Conservation (phyloP, 1,140 invertebrate genomes). For the Leptopilina clavipes region DNA sequence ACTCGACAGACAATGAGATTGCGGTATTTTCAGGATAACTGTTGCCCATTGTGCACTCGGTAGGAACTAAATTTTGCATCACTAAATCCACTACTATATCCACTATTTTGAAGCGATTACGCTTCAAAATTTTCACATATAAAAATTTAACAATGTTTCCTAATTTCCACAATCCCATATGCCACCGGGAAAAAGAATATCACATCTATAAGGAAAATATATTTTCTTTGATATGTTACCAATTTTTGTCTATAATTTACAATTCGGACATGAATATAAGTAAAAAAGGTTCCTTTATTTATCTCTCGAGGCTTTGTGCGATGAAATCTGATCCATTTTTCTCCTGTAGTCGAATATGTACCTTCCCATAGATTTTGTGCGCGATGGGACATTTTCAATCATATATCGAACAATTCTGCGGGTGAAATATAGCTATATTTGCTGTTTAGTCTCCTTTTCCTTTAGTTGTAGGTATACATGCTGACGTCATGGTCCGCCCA, state of each 20-base stretch:
- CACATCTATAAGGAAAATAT: too few relatives aligned
- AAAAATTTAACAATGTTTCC: too few relatives aligned
- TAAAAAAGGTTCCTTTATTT: conserved; percentile 36
- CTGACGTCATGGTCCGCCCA: conserved; percentile 42
- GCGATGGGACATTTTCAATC: conserved; percentile 54
- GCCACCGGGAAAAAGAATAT: too few relatives aligned
- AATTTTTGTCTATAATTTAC: too few relatives aligned
- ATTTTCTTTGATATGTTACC: too few relatives aligned
- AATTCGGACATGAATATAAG: conserved; percentile 21
- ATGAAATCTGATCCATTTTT: conserved; percentile 43
- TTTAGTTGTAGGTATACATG: conserved; percentile 35
- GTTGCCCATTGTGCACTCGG: neutral
- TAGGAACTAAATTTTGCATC: neutral
- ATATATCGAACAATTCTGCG: conserved; percentile 38
- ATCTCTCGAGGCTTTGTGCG: conserved; percentile 4
- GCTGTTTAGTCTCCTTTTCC: conserved; percentile 42
- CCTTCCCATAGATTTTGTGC: conserved; percentile 41
- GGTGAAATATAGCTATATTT: conserved; percentile 44
- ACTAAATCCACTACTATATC: neutral
- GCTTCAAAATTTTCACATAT: neutral
- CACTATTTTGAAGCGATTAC: too few relatives aligned
- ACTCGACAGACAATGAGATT: conserved; percentile 43
- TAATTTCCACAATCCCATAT: too few relatives aligned
- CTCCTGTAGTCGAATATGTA: conserved; percentile 48
- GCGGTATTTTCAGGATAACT: conserved; percentile 40